Conservation (phyloP, 2,113 vertebrate species). For the Pontoporia blainvillei region DNA sequence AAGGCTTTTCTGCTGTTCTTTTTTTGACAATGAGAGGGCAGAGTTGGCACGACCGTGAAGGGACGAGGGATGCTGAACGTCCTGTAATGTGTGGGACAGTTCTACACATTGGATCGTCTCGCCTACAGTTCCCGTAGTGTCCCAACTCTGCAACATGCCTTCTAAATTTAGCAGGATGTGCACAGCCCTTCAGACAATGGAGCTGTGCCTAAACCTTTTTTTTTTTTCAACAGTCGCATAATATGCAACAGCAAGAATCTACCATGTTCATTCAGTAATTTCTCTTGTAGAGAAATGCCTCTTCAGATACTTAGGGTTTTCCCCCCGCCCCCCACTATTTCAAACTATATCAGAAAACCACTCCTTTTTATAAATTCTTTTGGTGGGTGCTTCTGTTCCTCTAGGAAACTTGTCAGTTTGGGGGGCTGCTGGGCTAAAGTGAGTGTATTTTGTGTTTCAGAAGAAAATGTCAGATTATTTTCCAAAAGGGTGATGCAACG, state of each 20-base stretch:
- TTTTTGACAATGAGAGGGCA: not conserved
- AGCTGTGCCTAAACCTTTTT: fast-evolving
- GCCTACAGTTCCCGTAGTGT: not conserved
- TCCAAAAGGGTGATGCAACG: fast-evolving
- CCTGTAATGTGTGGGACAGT: not conserved
- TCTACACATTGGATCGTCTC: no score
- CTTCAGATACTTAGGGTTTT: not conserved
- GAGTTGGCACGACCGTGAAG: fast-evolving
- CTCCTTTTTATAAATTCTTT: not conserved
- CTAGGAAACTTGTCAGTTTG: not conserved
- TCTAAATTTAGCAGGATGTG: fast-evolving
- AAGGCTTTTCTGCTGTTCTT: not conserved
- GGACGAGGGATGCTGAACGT: not conserved
- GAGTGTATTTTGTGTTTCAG: not conserved
- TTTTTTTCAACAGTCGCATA: no score
- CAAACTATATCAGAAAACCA: not conserved
- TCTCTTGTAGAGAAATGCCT: not conserved
- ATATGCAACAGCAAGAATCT: fast-evolving
- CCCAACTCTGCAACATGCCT: no score
- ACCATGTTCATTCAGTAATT: not conserved
- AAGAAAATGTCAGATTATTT: not conserved
- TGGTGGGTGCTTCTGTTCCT: not conserved
- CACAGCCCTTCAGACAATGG: not conserved
- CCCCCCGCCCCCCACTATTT: not conserved
- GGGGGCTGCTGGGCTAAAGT: not conserved